These are phyloP conservation scores for Drosophila mimica DNA, from an alignment of 2,888 invertebrate species.

Conservation along the genomic window DNA sequence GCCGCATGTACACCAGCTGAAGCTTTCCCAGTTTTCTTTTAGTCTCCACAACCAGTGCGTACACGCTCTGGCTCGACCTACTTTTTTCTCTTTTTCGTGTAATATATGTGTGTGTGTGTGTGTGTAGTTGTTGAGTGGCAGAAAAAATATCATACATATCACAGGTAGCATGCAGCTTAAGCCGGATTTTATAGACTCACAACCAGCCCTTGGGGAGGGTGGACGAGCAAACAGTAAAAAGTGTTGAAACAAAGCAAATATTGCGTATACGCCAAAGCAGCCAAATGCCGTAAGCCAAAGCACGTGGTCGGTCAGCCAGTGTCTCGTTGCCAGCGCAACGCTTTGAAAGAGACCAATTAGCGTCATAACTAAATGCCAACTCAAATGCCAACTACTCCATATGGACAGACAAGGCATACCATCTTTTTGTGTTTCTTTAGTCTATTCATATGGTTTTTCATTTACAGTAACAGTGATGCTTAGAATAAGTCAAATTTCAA, in stretches of 20 bases:
- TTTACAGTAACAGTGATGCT: not conserved
- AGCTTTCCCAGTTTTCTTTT: conserved; percentile 49
- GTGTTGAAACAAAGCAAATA: conserved; percentile 58
- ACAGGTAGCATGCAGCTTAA: conserved; percentile 73
- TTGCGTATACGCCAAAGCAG: conserved; percentile 71
- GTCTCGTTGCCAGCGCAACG: conserved; percentile 64
- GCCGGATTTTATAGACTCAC: conserved; percentile 74
- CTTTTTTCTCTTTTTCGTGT: conserved; percentile 37
- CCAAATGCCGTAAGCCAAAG: conserved; percentile 30
- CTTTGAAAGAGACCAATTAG: conserved; percentile 66
- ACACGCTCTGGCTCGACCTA: conserved; percentile 54
- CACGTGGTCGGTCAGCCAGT: conserved; percentile 59
- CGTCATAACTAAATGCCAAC: conserved; percentile 37
- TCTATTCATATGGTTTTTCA: not conserved
- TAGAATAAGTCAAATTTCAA: not conserved
- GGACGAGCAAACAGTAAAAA: conserved; percentile 23
- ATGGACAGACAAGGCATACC: conserved; percentile 2
- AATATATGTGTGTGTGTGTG: conserved; percentile 8
- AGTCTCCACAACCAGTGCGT: conserved; percentile 35
- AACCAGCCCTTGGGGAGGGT: conserved; percentile 9
- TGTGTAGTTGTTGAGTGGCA: conserved; percentile 57
- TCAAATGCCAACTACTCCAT: conserved; percentile 22
- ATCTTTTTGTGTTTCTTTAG: not conserved
- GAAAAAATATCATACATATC: conserved; percentile 73
- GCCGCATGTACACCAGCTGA: conserved; percentile 71